Evolutionary conservation across 2,888 invertebrate species (phyloP), one percentile per base, ranked within the genome.

Genomic region (Mechanitis mazaeus): DNA sequence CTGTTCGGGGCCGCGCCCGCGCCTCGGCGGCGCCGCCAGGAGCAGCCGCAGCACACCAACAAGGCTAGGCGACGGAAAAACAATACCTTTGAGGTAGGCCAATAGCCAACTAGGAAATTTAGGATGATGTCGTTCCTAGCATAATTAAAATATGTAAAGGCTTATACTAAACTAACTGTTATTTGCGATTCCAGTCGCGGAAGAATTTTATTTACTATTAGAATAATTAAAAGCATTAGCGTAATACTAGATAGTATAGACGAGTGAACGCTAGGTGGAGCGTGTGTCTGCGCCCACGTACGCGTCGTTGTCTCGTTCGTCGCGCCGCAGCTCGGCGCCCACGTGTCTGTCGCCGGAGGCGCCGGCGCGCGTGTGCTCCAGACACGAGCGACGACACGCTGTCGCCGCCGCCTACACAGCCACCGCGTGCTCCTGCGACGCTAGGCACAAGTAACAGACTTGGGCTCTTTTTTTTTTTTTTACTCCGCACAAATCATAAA

Each of bases 201-300:
- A 35, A 20, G 20, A 1, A 20, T 20, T 20, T 20, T 20, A 20
- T 20, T 20, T 20, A 20, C 20, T 20, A 20, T 20, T 0, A 20
- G 20, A 35, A n/a, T n/a, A n/a, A 20, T 47, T 47, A n/a, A 28
- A 47, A 20, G n/a, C 28, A 33, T n/a, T 38, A 20, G 20, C 20
- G 20, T 20, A 20, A 20, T 20, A 20, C 20, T 20, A 20, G 20
- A 20, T 20, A 20, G 20, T 46, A 38, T n/a, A 35, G 33, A 42
- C 38, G 71, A 55, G 33, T 50, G 11, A 11, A 4, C 2, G 31
- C 5, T 72, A 93, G 93, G 85, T 94, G 71, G 92, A 92, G 33
- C 89, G 94, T 60, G 91, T 94, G 61, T 88, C 92, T 6, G 93
- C 94, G 0, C 94, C 93, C 1, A 94, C 94, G 0, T 91, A 92